Conservation (phyloP, 1,140 invertebrate genomes). For the Drosophila parvula region DNA sequence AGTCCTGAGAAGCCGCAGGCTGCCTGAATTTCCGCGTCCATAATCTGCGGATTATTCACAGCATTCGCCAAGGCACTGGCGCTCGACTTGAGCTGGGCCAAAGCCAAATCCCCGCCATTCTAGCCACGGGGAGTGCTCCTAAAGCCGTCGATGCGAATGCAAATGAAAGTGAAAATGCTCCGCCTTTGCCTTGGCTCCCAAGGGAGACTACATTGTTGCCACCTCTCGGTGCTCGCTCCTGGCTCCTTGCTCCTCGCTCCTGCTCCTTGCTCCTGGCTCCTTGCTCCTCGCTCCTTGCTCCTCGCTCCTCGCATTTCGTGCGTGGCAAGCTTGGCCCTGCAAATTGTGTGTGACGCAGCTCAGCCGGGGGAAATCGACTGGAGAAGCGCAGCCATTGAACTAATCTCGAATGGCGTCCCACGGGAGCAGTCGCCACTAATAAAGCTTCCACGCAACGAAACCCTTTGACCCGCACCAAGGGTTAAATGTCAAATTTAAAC, state of each 20-base stretch:
- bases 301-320: conserved; percentile 24
- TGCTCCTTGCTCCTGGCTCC: too few species aligned
- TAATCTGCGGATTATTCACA: conserved; percentile 43
- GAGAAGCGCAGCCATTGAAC: conserved; percentile 25
- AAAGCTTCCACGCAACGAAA: background rate
- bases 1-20: conserved; percentile 2
- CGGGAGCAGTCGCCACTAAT: conserved; percentile 19
- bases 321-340: conserved; percentile 36
- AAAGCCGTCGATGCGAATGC: conserved; percentile 41
- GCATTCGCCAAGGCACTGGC: background rate
- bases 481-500: conserved; percentile 5
- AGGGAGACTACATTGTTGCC: background rate
- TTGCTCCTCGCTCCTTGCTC: too few species aligned
- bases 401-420: conserved; percentile 30
- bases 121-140: conserved; percentile 27
- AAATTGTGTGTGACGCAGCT: conserved; percentile 47
- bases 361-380: background rate
- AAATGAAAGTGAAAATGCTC: conserved; percentile 54
- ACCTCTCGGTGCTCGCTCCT: background rate
- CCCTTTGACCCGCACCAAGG: conserved; percentile 1
- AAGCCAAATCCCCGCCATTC: conserved; percentile 23
- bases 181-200: background rate
- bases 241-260: background rate
- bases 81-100: background rate
- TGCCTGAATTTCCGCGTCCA: conserved; percentile 4